A percentile compares a stretch with the other conserved stretches of the same genome.
These are phyloP conservation scores for Xerus inauris DNA, from an alignment of 2,113 vertebrate genomes.

Conservation along the genomic window DNA sequence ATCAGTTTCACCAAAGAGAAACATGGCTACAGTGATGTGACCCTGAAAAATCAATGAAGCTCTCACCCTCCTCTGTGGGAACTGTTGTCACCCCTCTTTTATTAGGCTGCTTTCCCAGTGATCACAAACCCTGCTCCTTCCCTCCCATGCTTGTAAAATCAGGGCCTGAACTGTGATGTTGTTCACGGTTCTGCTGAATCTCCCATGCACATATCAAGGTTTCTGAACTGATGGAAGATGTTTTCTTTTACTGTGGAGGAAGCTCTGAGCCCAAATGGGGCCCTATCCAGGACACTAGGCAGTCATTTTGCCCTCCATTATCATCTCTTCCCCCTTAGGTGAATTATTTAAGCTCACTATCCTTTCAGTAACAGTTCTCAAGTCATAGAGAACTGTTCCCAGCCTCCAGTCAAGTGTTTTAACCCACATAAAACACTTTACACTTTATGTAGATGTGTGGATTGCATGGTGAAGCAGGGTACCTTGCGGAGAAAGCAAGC, in stretches of 20 bases:
- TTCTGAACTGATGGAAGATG: background rate
- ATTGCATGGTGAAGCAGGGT: background rate
- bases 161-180: background rate
- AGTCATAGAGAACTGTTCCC: no score
- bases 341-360: background rate
- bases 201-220: background rate
- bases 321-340: no score
- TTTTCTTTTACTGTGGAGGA: background rate
- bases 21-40: background rate
- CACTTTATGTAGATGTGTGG: background rate
- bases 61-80: background rate
- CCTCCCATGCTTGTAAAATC: slow-evolving; percentile 8
- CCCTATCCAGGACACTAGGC: background rate
- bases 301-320: background rate
- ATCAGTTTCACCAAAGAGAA: background rate
- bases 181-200: background rate
- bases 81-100: background rate
- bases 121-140: background rate
- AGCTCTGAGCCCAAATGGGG: background rate
- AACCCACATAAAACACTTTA: background rate
- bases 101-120: background rate
- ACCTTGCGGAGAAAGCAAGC: background rate
- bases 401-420: background rate
- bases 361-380: background rate
- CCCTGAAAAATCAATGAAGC: background rate